phyloP scores from a whole-genome alignment of 2,888 invertebrate genomes.

The Lamproptera curius region DNA sequence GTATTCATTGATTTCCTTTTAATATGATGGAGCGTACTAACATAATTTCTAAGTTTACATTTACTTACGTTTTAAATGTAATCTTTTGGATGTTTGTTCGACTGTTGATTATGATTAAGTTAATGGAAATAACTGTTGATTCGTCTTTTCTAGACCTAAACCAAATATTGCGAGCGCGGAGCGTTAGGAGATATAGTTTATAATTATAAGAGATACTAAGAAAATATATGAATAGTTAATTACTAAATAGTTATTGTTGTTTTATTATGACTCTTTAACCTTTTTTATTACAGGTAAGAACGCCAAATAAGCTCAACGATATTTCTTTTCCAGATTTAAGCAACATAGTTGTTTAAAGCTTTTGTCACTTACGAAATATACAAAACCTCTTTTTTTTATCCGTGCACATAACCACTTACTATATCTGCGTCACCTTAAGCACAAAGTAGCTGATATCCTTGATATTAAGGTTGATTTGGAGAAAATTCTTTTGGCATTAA shows the following conservation, averaged over 20 bases:
- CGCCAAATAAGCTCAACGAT: no score
- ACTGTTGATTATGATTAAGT: slow-evolving; percentile 61
- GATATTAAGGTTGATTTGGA: no score
- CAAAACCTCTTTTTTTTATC: no score
- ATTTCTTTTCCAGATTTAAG: no score
- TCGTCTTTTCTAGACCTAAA: slow-evolving; percentile 72
- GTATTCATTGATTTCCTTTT: slow-evolving; percentile 48
- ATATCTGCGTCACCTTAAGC: no score
- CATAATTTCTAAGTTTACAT: slow-evolving; percentile 63
- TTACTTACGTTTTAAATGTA: slow-evolving; percentile 61
- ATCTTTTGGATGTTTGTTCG: slow-evolving; percentile 61
- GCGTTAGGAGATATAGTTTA: slow-evolving; percentile 70
- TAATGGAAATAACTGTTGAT: slow-evolving; percentile 65
- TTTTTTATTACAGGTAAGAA: no score
- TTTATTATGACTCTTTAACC: slow-evolving; percentile 32
- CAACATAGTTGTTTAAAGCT: no score
- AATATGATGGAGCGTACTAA: slow-evolving; percentile 49
- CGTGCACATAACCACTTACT: no score
- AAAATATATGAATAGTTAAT: slow-evolving; percentile 76
- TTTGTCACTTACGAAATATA: no score
- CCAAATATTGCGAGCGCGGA: slow-evolving; percentile 75
- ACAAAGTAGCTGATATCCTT: no score
- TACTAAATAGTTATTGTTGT: slow-evolving; percentile 45
- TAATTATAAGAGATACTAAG: slow-evolving; percentile 74
- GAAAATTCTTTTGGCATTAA: no score